Evolutionary conservation across 2,113 vertebrate genomes (phyloP), one percentile per base, ranked within the genome.

Genomic region (Tapirus terrestris): DNA sequence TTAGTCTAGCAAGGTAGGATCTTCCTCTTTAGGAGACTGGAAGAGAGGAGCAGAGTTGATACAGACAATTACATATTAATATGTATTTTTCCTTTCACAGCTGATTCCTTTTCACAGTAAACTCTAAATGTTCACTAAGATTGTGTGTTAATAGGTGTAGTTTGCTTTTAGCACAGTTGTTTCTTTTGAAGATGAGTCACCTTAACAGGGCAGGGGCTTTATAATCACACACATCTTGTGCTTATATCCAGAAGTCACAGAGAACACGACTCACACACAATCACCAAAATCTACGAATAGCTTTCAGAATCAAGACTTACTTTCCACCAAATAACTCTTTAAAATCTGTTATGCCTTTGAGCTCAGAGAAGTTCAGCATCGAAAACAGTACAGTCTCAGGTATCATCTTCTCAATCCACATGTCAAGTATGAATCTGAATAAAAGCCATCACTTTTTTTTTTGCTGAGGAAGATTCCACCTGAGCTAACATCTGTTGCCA

Each of bases 301-400:
- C 33, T 91, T 97, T 90, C 60, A 77, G 56, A 94, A 96, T 73
- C 16, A 27, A 81, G 7, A 60, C 25, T 31, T 70, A n/a, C 84
- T 97, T 96, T 88, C 11, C 33, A 77, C 7, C 73, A 94, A 87
- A 58, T 60, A 82, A 89, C 27, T 87, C 65, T 95, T 92, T 92
- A 82, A 75, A 82, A 61, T 88, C 48, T 86, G 23, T 73, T 93
- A 60, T 81, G 89, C 27, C 25, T 95, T 82, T 85, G 31, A 83
- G 36, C 20, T 63, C 20, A 85, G 73, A 92, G 73, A 85, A 96
- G 23, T 89, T 96, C 70, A 82, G 5, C 68, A 79, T 45, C 92
- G 48, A 91, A 81, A 76, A 56, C 16, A 67, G 33, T 92, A 53
- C 4, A 80, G 43, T 92, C 45, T 91, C 31, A 80, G 20, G 20